Evolutionary conservation across 2,888 invertebrate species (phyloP).

Genomic region (Erpobdella octoculata): DNA sequence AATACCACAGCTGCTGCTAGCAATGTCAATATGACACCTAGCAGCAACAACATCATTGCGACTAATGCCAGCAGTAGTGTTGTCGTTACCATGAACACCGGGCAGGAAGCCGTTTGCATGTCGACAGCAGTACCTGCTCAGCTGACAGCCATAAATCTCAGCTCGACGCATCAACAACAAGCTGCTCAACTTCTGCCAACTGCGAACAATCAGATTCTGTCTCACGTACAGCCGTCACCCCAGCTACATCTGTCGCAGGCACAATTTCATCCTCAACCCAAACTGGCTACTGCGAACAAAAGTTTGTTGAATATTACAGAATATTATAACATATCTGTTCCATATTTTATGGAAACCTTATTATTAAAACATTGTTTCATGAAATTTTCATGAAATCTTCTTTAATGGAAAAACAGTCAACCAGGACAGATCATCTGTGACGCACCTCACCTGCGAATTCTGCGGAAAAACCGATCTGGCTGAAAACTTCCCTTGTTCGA

Average conservation of each 20-base stretch:
- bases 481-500: conserved; percentile 64
- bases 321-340: not conserved
- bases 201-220: too few species aligned
- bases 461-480: conserved; percentile 65
- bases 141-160: not conserved
- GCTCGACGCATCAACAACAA: conserved; percentile 7
- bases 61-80: not conserved
- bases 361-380: not conserved
- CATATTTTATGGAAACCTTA: not conserved
- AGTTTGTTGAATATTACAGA: not conserved
- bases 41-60: not conserved
- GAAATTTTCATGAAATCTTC: not conserved
- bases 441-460: conserved; percentile 59
- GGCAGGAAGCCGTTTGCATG: not conserved
- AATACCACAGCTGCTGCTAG: not conserved
- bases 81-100: too few species aligned
- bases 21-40: not conserved
- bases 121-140: not conserved
- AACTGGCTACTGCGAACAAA: not conserved
- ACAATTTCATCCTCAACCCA: not conserved
- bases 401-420: not conserved
- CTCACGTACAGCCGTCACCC: not conserved
- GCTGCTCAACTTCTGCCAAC: too few species aligned
- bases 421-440: not conserved
- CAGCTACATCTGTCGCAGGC: not conserved